phyloP scores from a whole-genome alignment of 2,113 vertebrate species.

The Oenanthe melanoleuca region DNA sequence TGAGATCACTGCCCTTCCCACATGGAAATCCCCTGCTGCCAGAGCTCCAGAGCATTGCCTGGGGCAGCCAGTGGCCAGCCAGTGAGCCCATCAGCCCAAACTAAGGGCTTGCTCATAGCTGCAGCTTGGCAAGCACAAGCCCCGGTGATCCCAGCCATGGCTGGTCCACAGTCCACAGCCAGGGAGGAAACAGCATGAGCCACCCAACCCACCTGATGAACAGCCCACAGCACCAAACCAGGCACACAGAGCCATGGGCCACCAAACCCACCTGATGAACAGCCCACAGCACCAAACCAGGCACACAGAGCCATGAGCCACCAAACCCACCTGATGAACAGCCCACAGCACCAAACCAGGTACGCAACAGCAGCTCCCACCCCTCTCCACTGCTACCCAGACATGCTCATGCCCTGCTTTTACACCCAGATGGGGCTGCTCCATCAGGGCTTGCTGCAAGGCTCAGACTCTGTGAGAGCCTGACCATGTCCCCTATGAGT shows the following conservation, averaged over 20 bases:
- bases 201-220: too few relatives aligned
- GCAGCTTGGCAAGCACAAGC: background rate
- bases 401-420: background rate
- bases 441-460: background rate
- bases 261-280: too few relatives aligned
- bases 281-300: too few relatives aligned
- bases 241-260: too few relatives aligned
- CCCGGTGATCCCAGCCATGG: background rate
- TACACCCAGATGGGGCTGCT: rapidly evolving
- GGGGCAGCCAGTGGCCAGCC: rapidly evolving
- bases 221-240: too few relatives aligned
- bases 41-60: background rate
- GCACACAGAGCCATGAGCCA: background rate
- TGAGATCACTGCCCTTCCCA: rapidly evolving
- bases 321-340: background rate
- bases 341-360: background rate
- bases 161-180: background rate
- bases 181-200: background rate
- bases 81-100: background rate
- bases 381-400: too few relatives aligned
- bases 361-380: background rate
- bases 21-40: rapidly evolving
- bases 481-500: rapidly evolving
- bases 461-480: background rate
- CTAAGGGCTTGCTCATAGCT: background rate